Base-by-base conservation (phyloP, 2,113 vertebrate species). In the Myiagra hebetior region DNA sequence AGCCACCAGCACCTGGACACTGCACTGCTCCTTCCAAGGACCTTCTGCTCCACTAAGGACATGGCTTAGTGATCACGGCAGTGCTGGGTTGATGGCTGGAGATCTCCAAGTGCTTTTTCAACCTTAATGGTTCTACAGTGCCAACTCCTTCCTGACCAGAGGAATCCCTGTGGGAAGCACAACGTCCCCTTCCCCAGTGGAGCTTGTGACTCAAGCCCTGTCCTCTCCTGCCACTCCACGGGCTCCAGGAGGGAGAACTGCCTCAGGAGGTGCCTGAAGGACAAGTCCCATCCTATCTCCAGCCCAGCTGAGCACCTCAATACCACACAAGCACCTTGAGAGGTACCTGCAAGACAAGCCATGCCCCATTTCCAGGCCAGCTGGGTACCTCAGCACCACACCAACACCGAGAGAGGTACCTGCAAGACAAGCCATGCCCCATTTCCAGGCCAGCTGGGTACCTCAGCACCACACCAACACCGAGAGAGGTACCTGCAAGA, bases 11-110 rank as follows among this genome's bases (percentile, higher is more conserved):
- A 1, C 50, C 15, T 13, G 50, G 84, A 42, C 28, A 81, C 20
- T 0, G 1, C 0, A 0, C 46, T 27, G 49, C 44, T 72, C 59
- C 72, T 56, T 63, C n/a, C 16, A 6, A 50, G 57, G 28, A 67
- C 30, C 42, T 75, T 85, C 46, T 20, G n/a, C 42, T 72, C 49
- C 59, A 33, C 41, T 37, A 52, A 35, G 56, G 56, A 55, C 41
- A 47, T 1, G 15, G 56, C 47, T n/a, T 4, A 33, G 47, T 13
- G 56, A 87, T 26, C 41, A 20, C 0, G 0, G 33, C 6, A 35
- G 7, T 53, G 28, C 18, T 37, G 15, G 14, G 18, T 11, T 55
- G 49, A 20, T 19, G 31, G 30, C 1, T 8, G 41, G 63, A 55
- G 56, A 46, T 13, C 22, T 37, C 16, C 42, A 17, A 62, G 35